Percentiles rank a stretch among this genome's conserved stretches.
Evolutionary conservation across 2,888 invertebrate species (phyloP).

Genomic region (Sarcophaga caerulescens): DNA sequence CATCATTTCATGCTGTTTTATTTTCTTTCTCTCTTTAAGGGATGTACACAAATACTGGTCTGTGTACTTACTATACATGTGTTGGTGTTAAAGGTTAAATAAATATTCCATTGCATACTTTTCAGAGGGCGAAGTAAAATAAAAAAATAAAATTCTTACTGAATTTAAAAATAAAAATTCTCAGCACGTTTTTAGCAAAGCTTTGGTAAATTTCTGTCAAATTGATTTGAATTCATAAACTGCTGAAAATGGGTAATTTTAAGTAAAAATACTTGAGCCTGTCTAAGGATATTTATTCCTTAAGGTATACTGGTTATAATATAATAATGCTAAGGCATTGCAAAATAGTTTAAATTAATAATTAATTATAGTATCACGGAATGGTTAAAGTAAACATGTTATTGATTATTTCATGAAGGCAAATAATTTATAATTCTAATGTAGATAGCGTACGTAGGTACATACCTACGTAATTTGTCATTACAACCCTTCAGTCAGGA

Average conservation of each 20-base stretch:
- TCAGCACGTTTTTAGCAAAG: conserved; percentile 20
- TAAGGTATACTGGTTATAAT: background rate
- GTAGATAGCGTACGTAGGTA: too few species aligned
- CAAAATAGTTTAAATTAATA: too few species aligned
- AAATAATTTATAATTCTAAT: too few species aligned
- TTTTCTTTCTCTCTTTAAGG: background rate
- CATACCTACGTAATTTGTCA: too few species aligned
- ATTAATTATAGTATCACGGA: too few species aligned
- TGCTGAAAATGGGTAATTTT: background rate
- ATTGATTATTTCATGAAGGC: too few species aligned
- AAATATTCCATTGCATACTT: conserved; percentile 9
- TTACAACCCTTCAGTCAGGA: too few species aligned
- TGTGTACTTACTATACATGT: background rate
- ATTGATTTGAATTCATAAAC: conserved; percentile 25
- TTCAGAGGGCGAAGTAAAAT: background rate
- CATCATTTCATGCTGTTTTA: background rate
- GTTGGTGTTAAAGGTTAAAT: background rate
- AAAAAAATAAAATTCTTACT: background rate
- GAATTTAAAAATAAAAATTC: conserved; percentile 21
- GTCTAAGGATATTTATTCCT: background rate
- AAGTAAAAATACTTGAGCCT: background rate
- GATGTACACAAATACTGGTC: background rate
- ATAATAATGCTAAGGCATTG: too few species aligned
- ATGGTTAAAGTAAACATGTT: too few species aligned
- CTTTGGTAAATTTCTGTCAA: background rate